These are phyloP conservation scores for Sebastolobus alascanus DNA, from an alignment of 2,797 vertebrate species.

Conservation along the genomic window DNA sequence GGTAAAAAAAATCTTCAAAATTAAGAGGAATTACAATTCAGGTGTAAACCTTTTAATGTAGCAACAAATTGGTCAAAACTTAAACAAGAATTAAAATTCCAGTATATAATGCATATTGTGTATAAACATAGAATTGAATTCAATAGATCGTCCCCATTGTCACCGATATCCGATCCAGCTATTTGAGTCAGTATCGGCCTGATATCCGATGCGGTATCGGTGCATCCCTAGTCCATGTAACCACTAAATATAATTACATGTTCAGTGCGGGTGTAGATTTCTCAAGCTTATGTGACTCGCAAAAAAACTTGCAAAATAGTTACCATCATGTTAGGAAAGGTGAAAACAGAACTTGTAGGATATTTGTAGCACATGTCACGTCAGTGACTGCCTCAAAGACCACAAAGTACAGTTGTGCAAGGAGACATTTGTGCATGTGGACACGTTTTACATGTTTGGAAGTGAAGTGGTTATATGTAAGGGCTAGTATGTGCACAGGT, in stretches of 20 bases:
- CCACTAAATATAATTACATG: not conserved
- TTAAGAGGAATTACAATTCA: too few relatives aligned
- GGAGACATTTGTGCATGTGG: not conserved
- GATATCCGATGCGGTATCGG: too few relatives aligned
- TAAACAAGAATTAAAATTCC: too few relatives aligned
- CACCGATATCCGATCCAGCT: too few relatives aligned
- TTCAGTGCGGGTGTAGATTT: not conserved
- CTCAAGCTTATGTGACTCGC: not conserved
- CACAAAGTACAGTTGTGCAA: constrained; percentile 40
- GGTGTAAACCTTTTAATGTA: too few relatives aligned
- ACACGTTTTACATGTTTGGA: not conserved
- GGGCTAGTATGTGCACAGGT: not conserved
- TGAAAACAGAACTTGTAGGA: not conserved
- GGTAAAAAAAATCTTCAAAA: too few relatives aligned
- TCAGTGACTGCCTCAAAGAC: constrained; percentile 1
- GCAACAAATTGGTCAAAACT: too few relatives aligned
- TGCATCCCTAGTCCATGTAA: too few relatives aligned
- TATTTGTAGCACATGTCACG: not conserved
- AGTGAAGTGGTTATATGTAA: not conserved
- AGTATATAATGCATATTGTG: too few relatives aligned
- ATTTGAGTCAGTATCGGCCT: too few relatives aligned
- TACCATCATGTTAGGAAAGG: not conserved
- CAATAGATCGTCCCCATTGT: too few relatives aligned
- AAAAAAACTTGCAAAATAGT: not conserved
- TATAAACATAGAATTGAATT: too few relatives aligned